These are phyloP conservation scores for Aplocera efformata DNA, from an alignment of 2,888 invertebrate species.

Conservation along the genomic window DNA sequence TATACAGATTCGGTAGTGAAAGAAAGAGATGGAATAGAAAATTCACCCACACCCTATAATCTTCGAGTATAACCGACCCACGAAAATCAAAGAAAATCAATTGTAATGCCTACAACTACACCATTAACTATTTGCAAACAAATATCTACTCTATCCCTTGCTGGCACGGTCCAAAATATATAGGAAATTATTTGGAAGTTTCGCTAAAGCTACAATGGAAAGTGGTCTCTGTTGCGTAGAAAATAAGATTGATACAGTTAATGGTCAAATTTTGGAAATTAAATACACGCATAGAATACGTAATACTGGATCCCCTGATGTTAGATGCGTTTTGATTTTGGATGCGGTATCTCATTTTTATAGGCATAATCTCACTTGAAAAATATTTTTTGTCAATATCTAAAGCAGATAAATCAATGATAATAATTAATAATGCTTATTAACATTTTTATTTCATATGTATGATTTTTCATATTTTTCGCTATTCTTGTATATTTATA, in stretches of 20 bases:
- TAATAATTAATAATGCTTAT: too few species aligned
- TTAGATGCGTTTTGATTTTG: slow-evolving; percentile 15
- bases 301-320: slow-evolving; percentile 36
- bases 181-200: slow-evolving; percentile 4
- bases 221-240: slow-evolving; percentile 1
- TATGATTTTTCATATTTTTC: too few species aligned
- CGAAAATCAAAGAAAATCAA: slow-evolving; percentile 35
- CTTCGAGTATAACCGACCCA: slow-evolving; percentile 32
- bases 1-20: background rate
- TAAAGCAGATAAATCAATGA: too few species aligned
- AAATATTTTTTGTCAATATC: too few species aligned
- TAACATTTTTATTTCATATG: too few species aligned
- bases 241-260: slow-evolving; percentile 5
- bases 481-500: too few species aligned
- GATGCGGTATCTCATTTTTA: slow-evolving; percentile 22
- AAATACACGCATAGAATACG: slow-evolving; percentile 43
- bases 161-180: slow-evolving; percentile 18
- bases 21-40: slow-evolving; percentile 15
- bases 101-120: slow-evolving; percentile 18
- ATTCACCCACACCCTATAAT: slow-evolving; percentile 30
- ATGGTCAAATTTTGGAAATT: slow-evolving; percentile 2
- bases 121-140: slow-evolving; percentile 24
- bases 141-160: slow-evolving; percentile 21
- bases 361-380: too few species aligned
- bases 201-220: slow-evolving; percentile 1